These are phyloP conservation scores for Pyralis farinalis DNA, from an alignment of 2,888 invertebrate species.

Conservation along the genomic window DNA sequence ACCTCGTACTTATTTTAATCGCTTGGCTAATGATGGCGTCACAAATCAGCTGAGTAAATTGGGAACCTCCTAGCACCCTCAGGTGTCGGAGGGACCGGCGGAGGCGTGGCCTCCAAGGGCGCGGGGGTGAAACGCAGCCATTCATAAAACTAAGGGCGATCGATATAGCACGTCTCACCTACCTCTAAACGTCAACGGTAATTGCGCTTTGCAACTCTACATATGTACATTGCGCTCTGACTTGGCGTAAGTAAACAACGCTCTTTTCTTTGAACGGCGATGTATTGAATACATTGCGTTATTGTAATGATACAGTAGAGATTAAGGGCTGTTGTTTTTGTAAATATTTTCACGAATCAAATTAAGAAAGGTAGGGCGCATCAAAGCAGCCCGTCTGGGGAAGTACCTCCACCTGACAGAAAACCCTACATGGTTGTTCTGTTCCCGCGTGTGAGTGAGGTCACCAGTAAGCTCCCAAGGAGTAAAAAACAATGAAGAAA, in stretches of 20 bases:
- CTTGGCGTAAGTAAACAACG: slow-evolving; percentile 10
- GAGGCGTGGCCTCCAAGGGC: slow-evolving; percentile 14
- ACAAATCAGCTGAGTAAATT: slow-evolving; percentile 54
- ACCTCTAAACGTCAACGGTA: slow-evolving; percentile 28
- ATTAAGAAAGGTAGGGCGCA: no score
- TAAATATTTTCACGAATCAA: slow-evolving; percentile 20
- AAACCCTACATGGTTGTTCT: no score
- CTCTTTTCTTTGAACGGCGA: slow-evolving; percentile 22
- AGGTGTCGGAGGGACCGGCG: slow-evolving; percentile 21
- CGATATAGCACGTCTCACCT: slow-evolving; percentile 58
- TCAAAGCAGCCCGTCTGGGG: no score
- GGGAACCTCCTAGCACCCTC: slow-evolving; percentile 25
- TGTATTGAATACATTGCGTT: slow-evolving; percentile 25
- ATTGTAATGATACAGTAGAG: slow-evolving; percentile 10
- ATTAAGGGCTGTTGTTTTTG: slow-evolving; percentile 22
- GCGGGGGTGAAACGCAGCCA: slow-evolving; percentile 43
- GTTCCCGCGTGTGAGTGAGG: no score
- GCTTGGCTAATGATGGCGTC: slow-evolving; percentile 40
- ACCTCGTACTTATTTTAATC: slow-evolving; percentile 35
- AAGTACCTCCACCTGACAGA: no score
- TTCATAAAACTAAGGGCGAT: slow-evolving; percentile 73
- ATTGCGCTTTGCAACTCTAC: slow-evolving; percentile 23
- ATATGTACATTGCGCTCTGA: slow-evolving; percentile 24
- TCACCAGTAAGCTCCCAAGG: no score
- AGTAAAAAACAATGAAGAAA: no score